Conservation (phyloP, 2,888 invertebrate species). For the Euplexia lucipara region DNA sequence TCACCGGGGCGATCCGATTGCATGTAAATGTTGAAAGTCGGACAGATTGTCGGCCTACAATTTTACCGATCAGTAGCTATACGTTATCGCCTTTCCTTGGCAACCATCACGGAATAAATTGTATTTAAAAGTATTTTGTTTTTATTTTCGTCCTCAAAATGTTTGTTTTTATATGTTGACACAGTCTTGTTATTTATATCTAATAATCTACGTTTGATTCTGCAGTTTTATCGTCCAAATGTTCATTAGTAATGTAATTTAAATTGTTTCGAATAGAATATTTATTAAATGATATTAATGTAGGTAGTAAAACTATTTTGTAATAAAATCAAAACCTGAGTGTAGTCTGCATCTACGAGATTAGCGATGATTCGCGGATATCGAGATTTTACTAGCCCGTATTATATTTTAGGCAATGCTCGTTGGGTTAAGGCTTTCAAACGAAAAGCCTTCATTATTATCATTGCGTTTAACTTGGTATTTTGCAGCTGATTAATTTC, state of each 20-base stretch:
- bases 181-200: slow-evolving; percentile 44
- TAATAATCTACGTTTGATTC: slow-evolving; percentile 39
- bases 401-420: neutral
- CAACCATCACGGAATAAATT: slow-evolving; percentile 61
- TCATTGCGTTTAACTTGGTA: neutral
- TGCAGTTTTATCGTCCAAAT: slow-evolving; percentile 7
- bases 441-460: neutral
- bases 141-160: slow-evolving; percentile 61
- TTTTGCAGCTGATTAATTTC: slow-evolving; percentile 9
- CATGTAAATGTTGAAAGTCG: slow-evolving; percentile 64
- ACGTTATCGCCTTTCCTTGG: slow-evolving; percentile 64
- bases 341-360: neutral
- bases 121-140: slow-evolving; percentile 46
- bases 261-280: too few species aligned
- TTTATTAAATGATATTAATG: neutral
- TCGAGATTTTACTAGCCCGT: too few species aligned
- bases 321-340: neutral
- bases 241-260: too few species aligned
- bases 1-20: slow-evolving; percentile 56
- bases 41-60: slow-evolving; percentile 66
- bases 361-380: neutral
- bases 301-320: neutral
- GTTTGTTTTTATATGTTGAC: slow-evolving; percentile 43
- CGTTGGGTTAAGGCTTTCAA: neutral
- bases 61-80: slow-evolving; percentile 61